phyloP scores from a whole-genome alignment of 2,888 invertebrate species.

The Lissonota sp. region DNA sequence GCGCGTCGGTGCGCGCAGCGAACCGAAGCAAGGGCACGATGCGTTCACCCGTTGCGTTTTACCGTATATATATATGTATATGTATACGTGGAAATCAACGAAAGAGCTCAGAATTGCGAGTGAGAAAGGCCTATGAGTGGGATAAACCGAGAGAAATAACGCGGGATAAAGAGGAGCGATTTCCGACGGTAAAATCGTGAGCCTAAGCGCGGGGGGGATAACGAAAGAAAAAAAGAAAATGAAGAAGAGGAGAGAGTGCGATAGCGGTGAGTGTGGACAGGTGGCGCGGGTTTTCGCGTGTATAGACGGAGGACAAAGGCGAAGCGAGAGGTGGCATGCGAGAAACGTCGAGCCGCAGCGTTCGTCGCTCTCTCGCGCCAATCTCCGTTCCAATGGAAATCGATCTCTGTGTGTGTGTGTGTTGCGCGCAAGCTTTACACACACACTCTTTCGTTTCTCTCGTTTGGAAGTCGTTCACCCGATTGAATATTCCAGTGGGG shows the following conservation, averaged over 20 bases:
- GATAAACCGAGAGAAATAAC: constrained; percentile 12
- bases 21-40: constrained; percentile 39
- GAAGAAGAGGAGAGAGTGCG: constrained; percentile 6
- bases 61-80: not conserved
- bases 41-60: constrained; percentile 49
- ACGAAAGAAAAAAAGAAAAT: not conserved
- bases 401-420: constrained; percentile 45
- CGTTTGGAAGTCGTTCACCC: constrained; percentile 43
- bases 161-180: constrained; percentile 13
- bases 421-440: not conserved
- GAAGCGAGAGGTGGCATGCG: not conserved
- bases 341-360: not conserved
- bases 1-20: constrained; percentile 44
- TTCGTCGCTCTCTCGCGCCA: constrained; percentile 22
- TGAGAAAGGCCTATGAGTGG: not conserved
- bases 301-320: constrained; percentile 32
- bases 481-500: constrained; percentile 35
- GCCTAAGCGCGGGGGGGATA: constrained; percentile 17
- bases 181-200: constrained; percentile 35
- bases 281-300: constrained; percentile 23
- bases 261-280: constrained; percentile 48
- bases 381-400: constrained; percentile 52
- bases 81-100: too few relatives aligned
- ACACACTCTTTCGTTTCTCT: not conserved
- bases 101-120: not conserved